phyloP scores from a whole-genome alignment of 2,113 vertebrate species.

The Lophotis ruficrista region DNA sequence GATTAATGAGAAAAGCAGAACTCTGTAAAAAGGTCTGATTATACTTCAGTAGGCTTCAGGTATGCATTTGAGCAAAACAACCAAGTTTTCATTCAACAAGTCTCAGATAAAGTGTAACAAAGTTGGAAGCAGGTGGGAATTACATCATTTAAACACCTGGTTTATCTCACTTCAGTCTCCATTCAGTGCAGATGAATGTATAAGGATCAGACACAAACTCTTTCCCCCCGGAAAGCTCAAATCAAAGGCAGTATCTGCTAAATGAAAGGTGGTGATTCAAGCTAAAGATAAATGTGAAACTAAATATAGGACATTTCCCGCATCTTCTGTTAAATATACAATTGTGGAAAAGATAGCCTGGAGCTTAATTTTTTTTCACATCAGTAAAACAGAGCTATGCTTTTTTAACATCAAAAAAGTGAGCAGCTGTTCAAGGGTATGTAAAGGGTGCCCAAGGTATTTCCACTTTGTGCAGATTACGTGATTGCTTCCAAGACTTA shows the following conservation, averaged over 20 bases:
- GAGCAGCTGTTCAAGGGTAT: neutral
- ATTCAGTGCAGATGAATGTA: neutral
- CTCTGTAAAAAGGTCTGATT: neutral
- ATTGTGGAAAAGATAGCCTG: neutral
- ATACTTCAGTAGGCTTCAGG: neutral
- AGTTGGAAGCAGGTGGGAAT: neutral
- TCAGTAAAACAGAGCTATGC: neutral
- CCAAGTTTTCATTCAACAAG: neutral
- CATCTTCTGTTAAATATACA: neutral
- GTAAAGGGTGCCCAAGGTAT: neutral
- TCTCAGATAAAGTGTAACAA: neutral
- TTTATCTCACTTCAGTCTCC: neutral
- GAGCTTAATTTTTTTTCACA: neutral
- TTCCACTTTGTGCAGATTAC: neutral
- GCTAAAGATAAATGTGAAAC: conserved; percentile 30
- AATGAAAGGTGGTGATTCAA: neutral
- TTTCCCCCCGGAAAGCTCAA: neutral
- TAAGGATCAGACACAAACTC: neutral
- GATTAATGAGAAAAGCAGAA: neutral
- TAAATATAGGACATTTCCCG: neutral
- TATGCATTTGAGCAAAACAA: neutral
- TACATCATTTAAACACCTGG: neutral
- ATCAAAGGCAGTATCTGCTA: conserved; percentile 4
- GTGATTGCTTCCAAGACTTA: neutral
- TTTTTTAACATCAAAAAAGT: neutral